Base-by-base conservation (phyloP, 2,113 vertebrate species). In the Periophthalmus modestus region DNA sequence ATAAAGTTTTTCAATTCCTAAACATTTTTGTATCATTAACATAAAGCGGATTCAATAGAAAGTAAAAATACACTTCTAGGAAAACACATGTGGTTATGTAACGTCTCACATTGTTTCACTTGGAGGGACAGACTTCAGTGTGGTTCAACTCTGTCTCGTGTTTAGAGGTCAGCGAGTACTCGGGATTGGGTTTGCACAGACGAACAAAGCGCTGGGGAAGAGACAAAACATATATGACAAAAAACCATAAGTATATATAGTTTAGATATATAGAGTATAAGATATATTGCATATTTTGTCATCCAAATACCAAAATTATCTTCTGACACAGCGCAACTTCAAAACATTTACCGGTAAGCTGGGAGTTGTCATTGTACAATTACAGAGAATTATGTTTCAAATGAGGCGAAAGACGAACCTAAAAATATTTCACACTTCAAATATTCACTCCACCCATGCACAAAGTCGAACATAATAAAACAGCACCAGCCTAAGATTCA, bases 161-260 rank as follows among this genome's bases (percentile, higher is more conserved):
- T 11, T 70, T 77, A 71, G 9, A 46, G 54, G 46, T 72, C 16
- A 52, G 14, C 0, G 55, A 78, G 57, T 16, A 61, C 43, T 80
- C 68, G 9, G 57, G 61, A 3, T 74, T 69, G 21, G 89, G 80
- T 0, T n/a, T 66, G 46, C 87, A 89, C 73, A 89, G 72, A 11
- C 52, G 57, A 73, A 3, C 15, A 39, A 80, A 71, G 39, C 85
- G 83, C 92, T 93, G n/a, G 3, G 21, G n/a, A 50, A 24, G 36
- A 68, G 9, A 66, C 11, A 82, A 21, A 77, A 39, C 9, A 10
- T 23, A 14, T n/a, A 7, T 36, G 0, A 36, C 16, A 36, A 62
- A 33, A 62, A 24, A 33, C 13, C n/a, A n/a, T n/a, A n/a, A n/a
- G n/a, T n/a, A n/a, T n/a, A n/a, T n/a, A n/a, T n/a, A n/a, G n/a